Percentiles rank a stretch among this genome's conserved stretches.
Conservation (phyloP, 2,888 invertebrate species). For the Zele albiditarsus region DNA sequence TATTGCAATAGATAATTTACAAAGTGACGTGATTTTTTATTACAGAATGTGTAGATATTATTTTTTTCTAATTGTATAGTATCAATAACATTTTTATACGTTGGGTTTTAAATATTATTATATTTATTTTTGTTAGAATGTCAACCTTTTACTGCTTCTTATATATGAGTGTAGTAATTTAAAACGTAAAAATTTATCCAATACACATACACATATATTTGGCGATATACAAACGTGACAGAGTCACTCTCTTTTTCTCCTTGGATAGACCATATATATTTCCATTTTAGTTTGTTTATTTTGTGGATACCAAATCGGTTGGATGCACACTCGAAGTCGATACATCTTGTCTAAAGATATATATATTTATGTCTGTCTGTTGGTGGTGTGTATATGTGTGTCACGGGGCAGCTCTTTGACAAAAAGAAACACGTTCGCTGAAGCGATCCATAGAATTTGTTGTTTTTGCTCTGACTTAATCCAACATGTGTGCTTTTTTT, state of each 20-base stretch:
- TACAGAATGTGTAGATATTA: too few species aligned
- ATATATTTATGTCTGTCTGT: not conserved
- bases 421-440: conserved; percentile 11
- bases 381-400: not conserved
- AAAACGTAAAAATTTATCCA: not conserved
- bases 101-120: too few species aligned
- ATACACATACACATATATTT: not conserved
- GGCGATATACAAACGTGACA: not conserved
- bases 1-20: too few species aligned
- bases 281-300: not conserved
- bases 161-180: too few species aligned
- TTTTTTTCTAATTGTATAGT: too few species aligned
- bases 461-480: not conserved
- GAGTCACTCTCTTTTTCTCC: not conserved
- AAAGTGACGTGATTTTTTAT: too few species aligned
- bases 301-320: conserved; percentile 22
- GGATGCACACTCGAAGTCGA: conserved; percentile 22
- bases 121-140: too few species aligned
- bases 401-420: not conserved
- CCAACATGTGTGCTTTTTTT: not conserved
- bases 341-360: conserved; percentile 18
- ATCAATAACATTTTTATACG: too few species aligned
- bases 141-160: too few species aligned
- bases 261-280: not conserved
- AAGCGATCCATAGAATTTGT: not conserved